phyloP scores from a whole-genome alignment of 2,797 vertebrate genomes.

The Pseudochaenichthys georgianus region DNA sequence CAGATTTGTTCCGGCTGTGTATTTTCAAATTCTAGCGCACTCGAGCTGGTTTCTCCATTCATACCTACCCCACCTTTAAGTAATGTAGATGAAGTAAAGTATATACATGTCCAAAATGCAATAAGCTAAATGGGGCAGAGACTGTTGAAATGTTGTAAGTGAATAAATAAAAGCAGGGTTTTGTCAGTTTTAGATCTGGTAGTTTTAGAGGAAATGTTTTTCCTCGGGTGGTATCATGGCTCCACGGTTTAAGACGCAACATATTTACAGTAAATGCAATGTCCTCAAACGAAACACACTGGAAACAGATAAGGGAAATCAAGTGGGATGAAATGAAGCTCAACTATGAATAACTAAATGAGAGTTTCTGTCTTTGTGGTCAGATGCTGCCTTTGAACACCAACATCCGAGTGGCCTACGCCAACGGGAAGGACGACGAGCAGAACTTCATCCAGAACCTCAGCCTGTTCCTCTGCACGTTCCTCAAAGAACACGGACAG shows the following conservation, averaged over 20 bases:
- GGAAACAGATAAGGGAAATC: background rate
- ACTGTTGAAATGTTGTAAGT: too few relatives aligned
- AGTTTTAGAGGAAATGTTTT: background rate
- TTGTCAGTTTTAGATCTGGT: background rate
- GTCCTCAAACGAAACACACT: constrained; percentile 20
- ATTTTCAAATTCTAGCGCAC: too few relatives aligned
- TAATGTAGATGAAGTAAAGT: too few relatives aligned
- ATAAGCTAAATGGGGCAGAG: too few relatives aligned
- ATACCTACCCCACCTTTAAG: too few relatives aligned
- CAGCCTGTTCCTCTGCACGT: constrained; percentile 98
- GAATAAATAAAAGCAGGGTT: too few relatives aligned
- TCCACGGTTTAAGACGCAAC: background rate
- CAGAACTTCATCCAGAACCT: constrained; percentile 99
- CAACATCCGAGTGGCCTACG: constrained; percentile 94
- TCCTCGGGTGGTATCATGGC: constrained; percentile 30
- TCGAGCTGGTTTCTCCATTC: too few relatives aligned
- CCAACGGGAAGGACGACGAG: constrained; percentile 98
- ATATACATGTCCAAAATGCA: too few relatives aligned
- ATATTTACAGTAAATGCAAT: background rate
- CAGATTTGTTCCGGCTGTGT: too few relatives aligned
- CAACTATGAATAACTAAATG: background rate
- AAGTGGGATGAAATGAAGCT: background rate
- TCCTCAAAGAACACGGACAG: constrained; percentile 97
- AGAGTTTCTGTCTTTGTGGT: background rate
- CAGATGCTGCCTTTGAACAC: constrained; percentile 99